Evolutionary conservation across 2,113 vertebrate species (phyloP).

Genomic region (Octodon degus): DNA sequence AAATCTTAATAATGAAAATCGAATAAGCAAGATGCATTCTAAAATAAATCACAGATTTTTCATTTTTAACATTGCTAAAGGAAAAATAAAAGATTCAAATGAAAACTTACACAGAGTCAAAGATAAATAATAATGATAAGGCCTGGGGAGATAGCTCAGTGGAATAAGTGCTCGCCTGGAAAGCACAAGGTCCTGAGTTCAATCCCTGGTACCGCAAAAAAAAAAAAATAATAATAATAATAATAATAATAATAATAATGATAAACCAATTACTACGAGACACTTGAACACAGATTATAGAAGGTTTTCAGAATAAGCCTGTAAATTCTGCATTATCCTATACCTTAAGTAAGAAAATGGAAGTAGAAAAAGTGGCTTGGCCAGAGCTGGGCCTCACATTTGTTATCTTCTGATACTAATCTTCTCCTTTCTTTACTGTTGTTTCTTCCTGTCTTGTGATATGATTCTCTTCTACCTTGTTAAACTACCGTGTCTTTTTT

Average conservation of each 20-base stretch:
- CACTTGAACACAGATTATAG: neutral
- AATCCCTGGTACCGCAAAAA: no score
- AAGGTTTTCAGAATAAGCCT: neutral
- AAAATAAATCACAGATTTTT: conserved; percentile 18
- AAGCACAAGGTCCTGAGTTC: no score
- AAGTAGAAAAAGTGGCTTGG: neutral
- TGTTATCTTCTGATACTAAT: neutral
- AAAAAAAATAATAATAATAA: no score
- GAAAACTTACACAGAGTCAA: neutral
- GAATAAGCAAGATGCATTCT: neutral
- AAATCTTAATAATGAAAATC: neutral
- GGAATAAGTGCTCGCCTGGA: no score
- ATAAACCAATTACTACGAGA: neutral
- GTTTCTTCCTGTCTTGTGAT: neutral
- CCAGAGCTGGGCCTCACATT: neutral
- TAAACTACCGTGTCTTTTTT: neutral
- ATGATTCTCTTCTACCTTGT: neutral
- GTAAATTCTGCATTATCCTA: neutral
- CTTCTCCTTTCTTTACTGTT: neutral
- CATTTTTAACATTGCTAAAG: neutral
- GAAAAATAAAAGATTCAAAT: neutral
- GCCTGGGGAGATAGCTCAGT: no score
- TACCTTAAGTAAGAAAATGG: neutral
- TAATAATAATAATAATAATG: neutral
- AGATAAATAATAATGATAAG: neutral